Evolutionary conservation across 1,140 invertebrate species (phyloP).

Genomic region (Aphelinus certus): DNA sequence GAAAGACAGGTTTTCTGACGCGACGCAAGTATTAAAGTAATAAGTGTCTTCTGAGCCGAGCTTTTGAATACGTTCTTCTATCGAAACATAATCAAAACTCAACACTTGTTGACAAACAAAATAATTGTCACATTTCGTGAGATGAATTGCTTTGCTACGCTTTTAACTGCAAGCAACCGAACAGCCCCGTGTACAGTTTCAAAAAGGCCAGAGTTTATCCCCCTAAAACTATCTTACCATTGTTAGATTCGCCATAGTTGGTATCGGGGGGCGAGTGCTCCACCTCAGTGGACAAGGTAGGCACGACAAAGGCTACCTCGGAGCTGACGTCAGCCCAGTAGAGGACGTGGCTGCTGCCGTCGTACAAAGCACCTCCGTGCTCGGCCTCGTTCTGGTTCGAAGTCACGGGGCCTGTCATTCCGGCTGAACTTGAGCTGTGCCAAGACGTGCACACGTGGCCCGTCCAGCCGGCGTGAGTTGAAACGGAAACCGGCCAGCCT

Average conservation of each 20-base stretch:
- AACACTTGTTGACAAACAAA: no score
- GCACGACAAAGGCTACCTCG: constrained; percentile 94
- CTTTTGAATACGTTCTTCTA: no score
- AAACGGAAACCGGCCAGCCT: constrained; percentile 86
- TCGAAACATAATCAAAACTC: no score
- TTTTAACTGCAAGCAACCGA: no score
- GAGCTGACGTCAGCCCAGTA: constrained; percentile 97
- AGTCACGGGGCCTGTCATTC: constrained; percentile 43
- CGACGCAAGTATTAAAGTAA: no score
- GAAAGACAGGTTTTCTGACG: no score
- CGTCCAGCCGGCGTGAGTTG: constrained; percentile 89
- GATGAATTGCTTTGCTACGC: no score
- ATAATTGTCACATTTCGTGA: no score
- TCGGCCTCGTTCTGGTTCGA: constrained; percentile 46
- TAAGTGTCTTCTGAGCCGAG: no score
- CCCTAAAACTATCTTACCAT: constrained; percentile 42
- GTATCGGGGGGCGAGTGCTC: background rate
- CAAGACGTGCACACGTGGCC: constrained; percentile 86
- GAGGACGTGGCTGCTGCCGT: constrained; percentile 78
- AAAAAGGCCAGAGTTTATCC: no score
- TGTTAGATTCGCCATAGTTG: constrained; percentile 54
- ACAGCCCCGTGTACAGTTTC: no score
- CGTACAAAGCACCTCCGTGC: constrained; percentile 74
- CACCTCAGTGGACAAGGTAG: constrained; percentile 69
- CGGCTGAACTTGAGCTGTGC: constrained; percentile 62